Percentiles rank a stretch among this genome's conserved stretches.
Conservation (phyloP, 2,888 invertebrate species). For the Laothoe populi region DNA sequence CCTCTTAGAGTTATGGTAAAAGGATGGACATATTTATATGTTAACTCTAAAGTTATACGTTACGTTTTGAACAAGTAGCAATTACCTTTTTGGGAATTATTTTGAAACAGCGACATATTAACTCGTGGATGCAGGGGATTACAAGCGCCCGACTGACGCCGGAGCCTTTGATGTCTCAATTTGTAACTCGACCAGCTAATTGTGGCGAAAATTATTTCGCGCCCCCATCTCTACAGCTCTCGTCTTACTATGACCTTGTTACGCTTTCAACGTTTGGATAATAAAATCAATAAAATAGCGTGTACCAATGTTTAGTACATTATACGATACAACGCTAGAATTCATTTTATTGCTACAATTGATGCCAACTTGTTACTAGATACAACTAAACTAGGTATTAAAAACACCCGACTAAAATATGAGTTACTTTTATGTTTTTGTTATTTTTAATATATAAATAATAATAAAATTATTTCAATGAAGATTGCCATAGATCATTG, state of each 20-base stretch:
- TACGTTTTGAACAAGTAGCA: background rate
- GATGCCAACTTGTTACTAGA: too few species aligned
- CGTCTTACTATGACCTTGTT: conserved; percentile 36
- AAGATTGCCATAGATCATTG: too few species aligned
- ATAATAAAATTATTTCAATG: too few species aligned
- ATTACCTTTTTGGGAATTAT: conserved; percentile 1
- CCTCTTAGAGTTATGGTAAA: too few species aligned
- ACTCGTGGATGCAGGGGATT: conserved; percentile 45
- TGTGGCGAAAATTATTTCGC: conserved; percentile 81
- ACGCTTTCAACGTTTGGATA: background rate
- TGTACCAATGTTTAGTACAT: too few species aligned
- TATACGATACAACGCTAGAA: too few species aligned
- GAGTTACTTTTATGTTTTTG: too few species aligned
- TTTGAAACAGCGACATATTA: conserved; percentile 49
- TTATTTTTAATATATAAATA: too few species aligned
- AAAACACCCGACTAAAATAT: too few species aligned
- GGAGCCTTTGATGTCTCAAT: conserved; percentile 80
- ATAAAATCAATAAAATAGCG: background rate
- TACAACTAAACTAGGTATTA: too few species aligned
- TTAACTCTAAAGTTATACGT: background rate
- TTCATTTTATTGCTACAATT: too few species aligned
- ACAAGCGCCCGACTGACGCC: conserved; percentile 58
- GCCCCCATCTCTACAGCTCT: conserved; percentile 44
- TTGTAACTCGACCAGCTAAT: conserved; percentile 81
- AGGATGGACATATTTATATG: too few species aligned